Conservation (phyloP, 2,888 invertebrate species). For the Drosophila flavopinicola region DNA sequence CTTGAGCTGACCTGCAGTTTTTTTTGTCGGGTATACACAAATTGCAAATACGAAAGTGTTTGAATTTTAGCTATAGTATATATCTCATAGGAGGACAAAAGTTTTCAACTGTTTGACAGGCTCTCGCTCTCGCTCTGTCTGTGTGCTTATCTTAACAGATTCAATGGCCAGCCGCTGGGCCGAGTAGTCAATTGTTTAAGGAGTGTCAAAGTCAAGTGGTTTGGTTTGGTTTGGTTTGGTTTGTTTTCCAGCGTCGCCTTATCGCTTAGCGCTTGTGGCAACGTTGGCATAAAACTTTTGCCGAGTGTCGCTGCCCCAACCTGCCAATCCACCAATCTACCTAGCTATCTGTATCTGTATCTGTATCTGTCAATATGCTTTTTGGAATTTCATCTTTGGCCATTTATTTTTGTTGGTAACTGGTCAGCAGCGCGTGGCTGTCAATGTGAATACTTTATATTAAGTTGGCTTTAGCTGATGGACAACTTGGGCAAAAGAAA, state of each 20-base stretch:
- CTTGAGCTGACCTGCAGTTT: not conserved
- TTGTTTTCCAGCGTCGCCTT: conserved; percentile 1
- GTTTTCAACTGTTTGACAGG: conserved; percentile 56
- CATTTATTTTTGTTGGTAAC: not conserved
- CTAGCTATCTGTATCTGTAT: not conserved
- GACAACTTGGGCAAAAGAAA: not conserved
- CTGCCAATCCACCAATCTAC: not conserved
- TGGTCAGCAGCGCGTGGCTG: not conserved
- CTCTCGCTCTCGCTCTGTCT: no score
- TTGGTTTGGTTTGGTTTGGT: conserved; percentile 35
- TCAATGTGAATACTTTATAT: not conserved
- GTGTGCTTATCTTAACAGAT: conserved; percentile 65
- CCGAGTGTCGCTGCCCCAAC: conserved; percentile 52
- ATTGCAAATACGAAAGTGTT: conserved; percentile 10
- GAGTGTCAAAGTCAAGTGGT: conserved; percentile 78
- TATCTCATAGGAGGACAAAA: conserved; percentile 3
- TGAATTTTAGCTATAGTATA: conserved; percentile 1
- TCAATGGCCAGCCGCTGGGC: conserved; percentile 51
- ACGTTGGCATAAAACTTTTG: conserved; percentile 74
- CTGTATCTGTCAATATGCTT: conserved; percentile 1
- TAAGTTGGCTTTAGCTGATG: not conserved
- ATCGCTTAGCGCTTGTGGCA: conserved; percentile 60
- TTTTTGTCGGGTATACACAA: not conserved
- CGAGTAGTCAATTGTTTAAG: conserved; percentile 69
- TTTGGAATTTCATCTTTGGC: conserved; percentile 6